Percentiles rank a stretch among this genome's conserved stretches.
phyloP scores from a whole-genome alignment of 2,797 vertebrate genomes.

The Enteromius afrohamiltoni region DNA sequence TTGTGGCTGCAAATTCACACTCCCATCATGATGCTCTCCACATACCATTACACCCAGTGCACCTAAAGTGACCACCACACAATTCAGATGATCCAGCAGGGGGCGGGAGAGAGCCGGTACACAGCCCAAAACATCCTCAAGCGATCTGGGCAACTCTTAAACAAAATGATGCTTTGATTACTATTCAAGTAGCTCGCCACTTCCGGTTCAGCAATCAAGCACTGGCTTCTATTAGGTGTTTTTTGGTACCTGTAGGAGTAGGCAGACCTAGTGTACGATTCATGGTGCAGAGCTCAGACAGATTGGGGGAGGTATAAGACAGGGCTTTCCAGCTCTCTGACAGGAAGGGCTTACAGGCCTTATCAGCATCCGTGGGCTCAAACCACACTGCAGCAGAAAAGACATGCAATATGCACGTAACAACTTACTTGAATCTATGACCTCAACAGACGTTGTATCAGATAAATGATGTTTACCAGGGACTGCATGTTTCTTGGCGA shows the following conservation, averaged over 20 bases:
- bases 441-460: not conserved
- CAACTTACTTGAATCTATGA: not conserved
- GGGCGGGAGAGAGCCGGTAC: conserved; percentile 81
- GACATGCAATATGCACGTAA: not conserved
- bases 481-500: conserved; percentile 78
- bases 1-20: conserved; percentile 73
- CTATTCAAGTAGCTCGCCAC: not conserved
- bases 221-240: conserved; percentile 1
- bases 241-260: conserved; percentile 79
- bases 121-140: conserved; percentile 74
- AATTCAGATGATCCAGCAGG: conserved; percentile 85
- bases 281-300: conserved; percentile 85
- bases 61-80: conserved; percentile 87
- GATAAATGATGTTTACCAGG: conserved; percentile 73
- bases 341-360: conserved; percentile 88
- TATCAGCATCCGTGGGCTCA: conserved; percentile 88
- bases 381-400: conserved; percentile 82
- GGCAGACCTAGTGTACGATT: conserved; percentile 80
- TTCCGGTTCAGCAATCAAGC: not conserved
- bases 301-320: conserved; percentile 86
- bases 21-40: conserved; percentile 75
- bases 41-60: conserved; percentile 83
- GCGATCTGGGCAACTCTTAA: conserved; percentile 75
- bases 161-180: conserved; percentile 15
- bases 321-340: conserved; percentile 89